Evolutionary conservation across 2,113 vertebrate species (phyloP).

Genomic region (Myocastor coypus): DNA sequence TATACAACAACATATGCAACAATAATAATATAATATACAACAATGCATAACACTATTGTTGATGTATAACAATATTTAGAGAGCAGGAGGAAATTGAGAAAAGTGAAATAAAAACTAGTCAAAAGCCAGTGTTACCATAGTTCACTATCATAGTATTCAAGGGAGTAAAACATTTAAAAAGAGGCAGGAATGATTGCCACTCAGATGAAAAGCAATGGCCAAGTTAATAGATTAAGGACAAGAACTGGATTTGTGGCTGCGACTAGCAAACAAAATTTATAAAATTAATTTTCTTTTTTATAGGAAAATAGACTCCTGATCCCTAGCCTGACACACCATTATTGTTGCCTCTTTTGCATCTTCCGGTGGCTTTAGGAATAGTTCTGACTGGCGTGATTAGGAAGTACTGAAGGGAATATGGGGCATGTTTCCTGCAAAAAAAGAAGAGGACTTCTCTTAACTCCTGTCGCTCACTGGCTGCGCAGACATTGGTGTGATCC

Average conservation of each 20-base stretch:
- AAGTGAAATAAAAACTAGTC: neutral
- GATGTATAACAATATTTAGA: neutral
- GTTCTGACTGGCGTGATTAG: neutral
- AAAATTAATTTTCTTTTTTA: neutral
- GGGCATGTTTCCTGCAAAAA: neutral
- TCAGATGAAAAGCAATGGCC: neutral
- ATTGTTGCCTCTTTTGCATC: neutral
- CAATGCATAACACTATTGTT: too few species aligned
- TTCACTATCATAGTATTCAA: neutral
- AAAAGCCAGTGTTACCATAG: neutral
- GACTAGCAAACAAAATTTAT: neutral
- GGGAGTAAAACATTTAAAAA: neutral
- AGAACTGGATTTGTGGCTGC: neutral
- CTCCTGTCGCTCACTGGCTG: neutral
- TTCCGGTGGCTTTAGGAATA: neutral
- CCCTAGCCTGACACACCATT: neutral
- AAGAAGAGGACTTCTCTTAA: neutral
- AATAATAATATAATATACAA: too few species aligned
- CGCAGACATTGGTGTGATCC: neutral
- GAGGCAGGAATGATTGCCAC: neutral
- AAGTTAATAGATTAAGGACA: neutral
- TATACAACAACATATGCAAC: too few species aligned
- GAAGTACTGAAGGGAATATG: neutral
- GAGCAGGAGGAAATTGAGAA: neutral
- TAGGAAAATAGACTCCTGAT: neutral